Evolutionary conservation across 2,113 vertebrate genomes (phyloP).

Genomic region (Dicentrarchus labrax): DNA sequence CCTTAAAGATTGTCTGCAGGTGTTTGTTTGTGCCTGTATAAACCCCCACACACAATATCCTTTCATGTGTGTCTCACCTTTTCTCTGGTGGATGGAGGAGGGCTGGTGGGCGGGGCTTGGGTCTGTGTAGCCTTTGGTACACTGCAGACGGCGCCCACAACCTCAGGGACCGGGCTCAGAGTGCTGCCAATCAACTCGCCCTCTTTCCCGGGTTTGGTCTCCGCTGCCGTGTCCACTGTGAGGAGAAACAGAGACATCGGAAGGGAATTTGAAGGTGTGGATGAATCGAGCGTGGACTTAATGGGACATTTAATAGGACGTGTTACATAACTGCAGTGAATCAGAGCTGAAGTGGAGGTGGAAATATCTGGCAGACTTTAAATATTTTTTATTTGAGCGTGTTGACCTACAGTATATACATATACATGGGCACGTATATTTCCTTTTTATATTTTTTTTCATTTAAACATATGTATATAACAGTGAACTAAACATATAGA

Average conservation of each 20-base stretch:
- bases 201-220: conserved; percentile 63
- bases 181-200: conserved; percentile 48
- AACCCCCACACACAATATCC: background rate
- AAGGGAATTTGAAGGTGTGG: conserved; percentile 27
- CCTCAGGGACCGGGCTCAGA: conserved; percentile 65
- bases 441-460: no score
- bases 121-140: conserved; percentile 88
- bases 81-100: conserved; percentile 80
- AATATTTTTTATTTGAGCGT: no score
- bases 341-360: conserved; percentile 51
- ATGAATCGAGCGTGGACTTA: conserved; percentile 13
- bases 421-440: no score
- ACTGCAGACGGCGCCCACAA: conserved; percentile 46
- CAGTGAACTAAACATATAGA: no score
- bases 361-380: conserved; percentile 14
- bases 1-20: background rate
- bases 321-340: conserved; percentile 56
- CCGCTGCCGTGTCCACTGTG: conserved; percentile 62
- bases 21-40: background rate
- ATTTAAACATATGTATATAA: no score
- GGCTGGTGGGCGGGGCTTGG: conserved; percentile 68
- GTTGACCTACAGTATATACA: no score
- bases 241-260: conserved; percentile 10
- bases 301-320: conserved; percentile 18
- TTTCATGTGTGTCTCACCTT: conserved; percentile 82